A percentile compares a stretch with the other conserved stretches of the same genome.
Conservation (phyloP, 2,113 vertebrate species). For the Ascaphus truei region DNA sequence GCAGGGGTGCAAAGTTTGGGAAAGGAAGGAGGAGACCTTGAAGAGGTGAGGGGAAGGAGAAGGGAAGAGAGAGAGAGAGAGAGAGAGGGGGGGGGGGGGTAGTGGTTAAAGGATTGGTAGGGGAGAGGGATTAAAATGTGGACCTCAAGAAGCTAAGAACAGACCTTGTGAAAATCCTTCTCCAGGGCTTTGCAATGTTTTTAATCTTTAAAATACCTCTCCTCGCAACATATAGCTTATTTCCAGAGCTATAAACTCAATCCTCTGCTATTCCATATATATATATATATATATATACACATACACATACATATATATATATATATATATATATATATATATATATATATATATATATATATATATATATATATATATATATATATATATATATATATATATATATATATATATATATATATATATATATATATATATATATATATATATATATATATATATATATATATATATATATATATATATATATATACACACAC, state of each 20-base stretch:
- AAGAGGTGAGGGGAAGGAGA: slow-evolving; percentile 42
- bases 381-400: too few species aligned
- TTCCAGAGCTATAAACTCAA: slow-evolving; percentile 18
- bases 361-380: too few species aligned
- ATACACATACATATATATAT: too few species aligned
- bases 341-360: too few species aligned
- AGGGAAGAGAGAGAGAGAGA: slow-evolving; percentile 16
- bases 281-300: too few species aligned
- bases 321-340: too few species aligned
- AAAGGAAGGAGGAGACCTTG: slow-evolving; percentile 45
- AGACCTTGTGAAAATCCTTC: slow-evolving; percentile 33
- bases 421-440: too few species aligned
- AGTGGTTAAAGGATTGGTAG: neutral
- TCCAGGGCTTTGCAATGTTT: slow-evolving; percentile 27
- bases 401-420: too few species aligned
- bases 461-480: too few species aligned
- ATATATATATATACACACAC: too few species aligned
- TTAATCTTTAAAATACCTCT: slow-evolving; percentile 29
- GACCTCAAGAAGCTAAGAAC: slow-evolving; percentile 25
- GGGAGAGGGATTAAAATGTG: slow-evolving; percentile 8
- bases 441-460: too few species aligned
- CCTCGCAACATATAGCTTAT: neutral
- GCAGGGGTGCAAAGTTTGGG: slow-evolving; percentile 40
- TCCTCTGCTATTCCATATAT: slow-evolving; percentile 15
- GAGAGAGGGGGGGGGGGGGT: neutral